Evolutionary conservation across 92 coral and sea anemone genomes (phyloP).

Genomic region (Palythoa grandiflora): DNA sequence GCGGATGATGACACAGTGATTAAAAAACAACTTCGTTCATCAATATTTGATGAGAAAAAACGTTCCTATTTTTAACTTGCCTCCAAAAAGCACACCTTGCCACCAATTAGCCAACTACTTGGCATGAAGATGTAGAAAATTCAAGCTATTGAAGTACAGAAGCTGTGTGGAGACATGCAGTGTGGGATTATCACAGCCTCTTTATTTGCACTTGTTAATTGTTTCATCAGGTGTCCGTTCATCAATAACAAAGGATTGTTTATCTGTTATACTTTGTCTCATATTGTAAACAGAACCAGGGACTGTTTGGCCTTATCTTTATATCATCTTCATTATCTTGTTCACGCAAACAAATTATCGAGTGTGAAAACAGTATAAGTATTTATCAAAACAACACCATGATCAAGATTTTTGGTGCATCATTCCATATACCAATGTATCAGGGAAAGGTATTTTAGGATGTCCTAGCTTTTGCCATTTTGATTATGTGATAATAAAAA

Average conservation of each 20-base stretch:
- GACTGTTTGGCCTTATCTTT: constrained; percentile 29
- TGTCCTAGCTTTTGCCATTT: not conserved
- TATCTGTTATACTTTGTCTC: constrained; percentile 9
- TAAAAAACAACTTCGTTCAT: not conserved
- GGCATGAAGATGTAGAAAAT: not conserved
- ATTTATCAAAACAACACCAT: constrained; percentile 11
- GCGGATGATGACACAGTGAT: not conserved
- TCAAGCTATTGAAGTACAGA: not conserved
- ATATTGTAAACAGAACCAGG: constrained; percentile 32
- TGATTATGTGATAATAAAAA: not conserved
- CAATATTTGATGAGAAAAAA: not conserved
- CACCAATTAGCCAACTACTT: constrained; percentile 29
- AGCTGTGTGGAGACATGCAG: not conserved
- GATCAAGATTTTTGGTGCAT: not conserved
- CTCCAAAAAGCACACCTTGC: not conserved
- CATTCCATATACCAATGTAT: not conserved
- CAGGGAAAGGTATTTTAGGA: not conserved
- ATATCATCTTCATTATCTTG: constrained; percentile 46
- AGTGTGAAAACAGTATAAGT: constrained; percentile 42
- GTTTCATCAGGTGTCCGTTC: constrained; percentile 27
- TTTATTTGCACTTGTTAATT: constrained; percentile 32
- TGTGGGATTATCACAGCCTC: constrained; percentile 1
- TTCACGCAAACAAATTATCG: constrained; percentile 71
- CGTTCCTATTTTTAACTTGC: not conserved
- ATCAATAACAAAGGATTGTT: constrained; percentile 1